Percentiles rank a stretch among this genome's conserved stretches.
These are phyloP conservation scores for Colius striatus DNA, from an alignment of 2,113 vertebrate species.

Conservation along the genomic window DNA sequence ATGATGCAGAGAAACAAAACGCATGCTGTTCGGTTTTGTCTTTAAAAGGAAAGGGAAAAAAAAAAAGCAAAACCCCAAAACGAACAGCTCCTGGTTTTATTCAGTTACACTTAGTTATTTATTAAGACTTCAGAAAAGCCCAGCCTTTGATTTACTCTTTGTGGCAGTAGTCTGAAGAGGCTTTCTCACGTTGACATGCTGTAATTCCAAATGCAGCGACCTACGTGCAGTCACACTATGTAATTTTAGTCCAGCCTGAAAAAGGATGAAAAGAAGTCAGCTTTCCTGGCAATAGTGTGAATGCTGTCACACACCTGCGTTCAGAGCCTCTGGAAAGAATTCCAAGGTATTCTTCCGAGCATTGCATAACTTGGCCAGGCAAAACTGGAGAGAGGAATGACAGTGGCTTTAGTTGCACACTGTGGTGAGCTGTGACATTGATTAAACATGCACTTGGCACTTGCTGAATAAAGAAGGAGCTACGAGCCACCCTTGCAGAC, in stretches of 20 bases:
- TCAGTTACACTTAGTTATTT: conserved; percentile 45
- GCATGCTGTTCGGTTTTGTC: conserved; percentile 39
- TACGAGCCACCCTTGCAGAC: conserved; percentile 73
- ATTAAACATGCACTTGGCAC: conserved; percentile 77
- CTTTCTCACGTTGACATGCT: conserved; percentile 60
- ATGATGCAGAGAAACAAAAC: conserved; percentile 45
- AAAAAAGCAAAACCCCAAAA: no score
- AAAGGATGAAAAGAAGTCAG: conserved; percentile 37
- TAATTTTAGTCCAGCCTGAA: conserved; percentile 53
- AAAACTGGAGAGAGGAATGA: conserved; percentile 47
- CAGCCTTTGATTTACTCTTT: conserved; percentile 44
- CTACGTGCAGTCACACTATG: conserved; percentile 45
- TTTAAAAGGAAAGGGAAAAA: neutral
- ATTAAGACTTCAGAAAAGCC: conserved; percentile 27
- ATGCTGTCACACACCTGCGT: conserved; percentile 60
- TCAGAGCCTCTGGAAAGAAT: conserved; percentile 70
- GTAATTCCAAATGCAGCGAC: conserved; percentile 58
- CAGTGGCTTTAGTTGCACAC: conserved; percentile 63
- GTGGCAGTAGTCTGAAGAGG: conserved; percentile 55
- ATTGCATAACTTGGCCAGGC: conserved; percentile 80
- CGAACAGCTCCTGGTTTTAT: conserved; percentile 13
- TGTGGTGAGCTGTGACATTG: conserved; percentile 74
- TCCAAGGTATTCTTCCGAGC: conserved; percentile 74
- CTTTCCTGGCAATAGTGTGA: conserved; percentile 19
- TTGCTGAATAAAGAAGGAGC: conserved; percentile 74